These are phyloP conservation scores for Eira barbara DNA, from an alignment of 2,113 vertebrate species.

Conservation along the genomic window DNA sequence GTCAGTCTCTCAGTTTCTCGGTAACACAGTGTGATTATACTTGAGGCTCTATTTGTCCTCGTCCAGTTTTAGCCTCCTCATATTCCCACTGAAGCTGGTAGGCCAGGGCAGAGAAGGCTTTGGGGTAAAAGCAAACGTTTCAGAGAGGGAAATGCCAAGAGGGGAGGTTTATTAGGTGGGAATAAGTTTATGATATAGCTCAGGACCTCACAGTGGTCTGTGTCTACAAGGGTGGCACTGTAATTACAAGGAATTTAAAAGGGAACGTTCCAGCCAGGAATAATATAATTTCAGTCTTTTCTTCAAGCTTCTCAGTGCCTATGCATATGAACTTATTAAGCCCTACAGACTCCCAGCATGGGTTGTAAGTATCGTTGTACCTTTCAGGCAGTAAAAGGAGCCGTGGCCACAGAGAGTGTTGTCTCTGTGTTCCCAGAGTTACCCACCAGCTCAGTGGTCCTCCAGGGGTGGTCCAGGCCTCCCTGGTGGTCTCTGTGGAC, in stretches of 20 bases:
- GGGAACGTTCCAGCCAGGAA: constrained; percentile 76
- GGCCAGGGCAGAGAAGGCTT: constrained; percentile 20
- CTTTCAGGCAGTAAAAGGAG: constrained; percentile 45
- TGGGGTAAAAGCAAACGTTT: constrained; percentile 40
- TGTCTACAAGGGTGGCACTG: constrained; percentile 76
- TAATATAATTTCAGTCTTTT: constrained; percentile 75
- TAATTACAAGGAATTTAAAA: constrained; percentile 79
- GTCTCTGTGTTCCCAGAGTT: constrained; percentile 35
- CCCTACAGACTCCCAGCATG: constrained; percentile 37
- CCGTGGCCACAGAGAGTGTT: not conserved
- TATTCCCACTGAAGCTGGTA: not conserved
- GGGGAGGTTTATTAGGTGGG: constrained; percentile 68
- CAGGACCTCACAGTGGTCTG: constrained; percentile 61
- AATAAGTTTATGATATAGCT: constrained; percentile 64
- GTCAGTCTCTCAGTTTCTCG: not conserved
- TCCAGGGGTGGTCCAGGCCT: constrained; percentile 54
- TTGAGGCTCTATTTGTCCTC: not conserved
- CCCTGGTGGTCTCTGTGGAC: constrained; percentile 39
- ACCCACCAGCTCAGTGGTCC: not conserved
- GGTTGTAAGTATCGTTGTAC: constrained; percentile 32
- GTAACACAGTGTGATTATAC: not conserved
- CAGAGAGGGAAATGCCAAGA: constrained; percentile 57
- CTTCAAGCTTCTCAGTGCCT: constrained; percentile 48
- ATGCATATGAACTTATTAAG: constrained; percentile 32
- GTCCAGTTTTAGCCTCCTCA: not conserved